Percentiles rank a stretch among this genome's conserved stretches.
phyloP scores from a whole-genome alignment of 2,888 invertebrate genomes.

The Frankliniella fusca region DNA sequence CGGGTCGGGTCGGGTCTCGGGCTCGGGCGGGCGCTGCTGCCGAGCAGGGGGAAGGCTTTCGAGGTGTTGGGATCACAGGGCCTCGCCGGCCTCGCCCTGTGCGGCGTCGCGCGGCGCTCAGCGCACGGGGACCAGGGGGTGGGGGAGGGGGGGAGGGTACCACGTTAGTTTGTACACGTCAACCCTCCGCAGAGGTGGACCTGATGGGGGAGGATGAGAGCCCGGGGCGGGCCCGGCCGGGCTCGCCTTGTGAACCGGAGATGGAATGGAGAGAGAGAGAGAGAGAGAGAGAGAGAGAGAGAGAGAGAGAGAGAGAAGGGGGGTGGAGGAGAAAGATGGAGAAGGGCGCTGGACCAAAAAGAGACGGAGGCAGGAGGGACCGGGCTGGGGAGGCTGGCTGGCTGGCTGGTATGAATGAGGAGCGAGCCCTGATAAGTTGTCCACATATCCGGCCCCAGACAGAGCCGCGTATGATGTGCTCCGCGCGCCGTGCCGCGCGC shows the following conservation, averaged over 20 bases:
- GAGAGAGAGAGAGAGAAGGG: slow-evolving; percentile 34
- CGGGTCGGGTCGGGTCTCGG: too few relatives aligned
- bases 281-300: slow-evolving; percentile 35
- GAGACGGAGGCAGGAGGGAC: not conserved
- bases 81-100: not conserved
- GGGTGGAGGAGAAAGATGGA: not conserved
- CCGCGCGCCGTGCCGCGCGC: not conserved
- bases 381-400: not conserved
- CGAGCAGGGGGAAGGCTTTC: not conserved
- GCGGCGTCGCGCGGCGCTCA: not conserved
- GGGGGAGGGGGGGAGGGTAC: not conserved
- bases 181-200: not conserved
- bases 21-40: not conserved
- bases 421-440: slow-evolving; percentile 7
- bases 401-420: not conserved
- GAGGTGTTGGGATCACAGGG: not conserved
- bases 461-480: not conserved
- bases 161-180: not conserved
- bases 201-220: not conserved
- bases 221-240: not conserved
- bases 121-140: not conserved
- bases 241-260: not conserved
- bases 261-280: slow-evolving; percentile 32
- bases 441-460: slow-evolving; percentile 18
- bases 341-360: not conserved